Evolutionary conservation across 2,113 vertebrate species (phyloP), one percentile per base, ranked within the genome.

Genomic region (Dunckerocampus dactyliophorus): DNA sequence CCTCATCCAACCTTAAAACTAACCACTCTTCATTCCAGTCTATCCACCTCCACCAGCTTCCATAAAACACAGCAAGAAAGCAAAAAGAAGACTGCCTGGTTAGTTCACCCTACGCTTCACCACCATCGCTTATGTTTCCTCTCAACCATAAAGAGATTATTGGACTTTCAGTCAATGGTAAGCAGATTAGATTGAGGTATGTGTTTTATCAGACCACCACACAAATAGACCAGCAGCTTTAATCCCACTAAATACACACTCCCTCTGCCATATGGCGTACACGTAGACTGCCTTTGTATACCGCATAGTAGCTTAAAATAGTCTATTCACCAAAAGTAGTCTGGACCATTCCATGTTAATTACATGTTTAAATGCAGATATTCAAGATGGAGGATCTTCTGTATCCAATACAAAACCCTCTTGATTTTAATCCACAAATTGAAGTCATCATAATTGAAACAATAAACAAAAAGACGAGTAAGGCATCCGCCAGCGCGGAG

Each of bases 151-250:
- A 88, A 87, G n/a, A 39, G 80, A 87, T 85, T 87, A 87, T 71
- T 76, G 76, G 69, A 77, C 72, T 77, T 75, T 62, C 56, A 84
- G 71, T 85, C 85, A 83, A 83, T 80, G 79, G 74, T 84, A 88
- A 87, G 16, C 62, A 83, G 80, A 85, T 83, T 86, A 85, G 70
- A 72, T 71, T 48, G 59, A 82, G 68, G 77, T 68, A 75, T 65
- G 76, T 80, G 66, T 77, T 61, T 85, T 86, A 80, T 63, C 61
- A 82, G 76, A 80, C n/a, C 79, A 80, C 75, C 70, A 69, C 70
- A 69, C 65, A 56, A 79, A 78, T 61, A 71, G 60, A 63, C 72
- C 65, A 74, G 65, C 62, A 48, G 53, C 21, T 78, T 63, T 83
- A 89, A 88, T 86, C 75, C 76, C 71, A 67, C 72, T 78, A 83